Percentiles rank a stretch among this genome's conserved stretches.
phyloP scores from a whole-genome alignment of 35 echinoderm and acorn worm genomes.

The Lytechinus pictus region DNA sequence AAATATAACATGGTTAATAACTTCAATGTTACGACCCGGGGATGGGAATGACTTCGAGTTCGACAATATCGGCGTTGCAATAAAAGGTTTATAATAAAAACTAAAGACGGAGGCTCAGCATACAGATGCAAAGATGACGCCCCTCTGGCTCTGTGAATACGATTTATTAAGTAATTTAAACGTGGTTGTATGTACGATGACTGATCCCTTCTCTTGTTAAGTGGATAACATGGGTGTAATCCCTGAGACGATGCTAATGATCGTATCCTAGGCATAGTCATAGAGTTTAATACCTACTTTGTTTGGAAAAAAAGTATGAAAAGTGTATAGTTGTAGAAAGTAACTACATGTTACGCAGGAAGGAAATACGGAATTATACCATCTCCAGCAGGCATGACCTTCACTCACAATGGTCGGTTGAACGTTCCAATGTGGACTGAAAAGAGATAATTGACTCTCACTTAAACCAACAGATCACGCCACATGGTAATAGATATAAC shows the following conservation, averaged over 20 bases:
- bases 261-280: background rate
- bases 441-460: background rate
- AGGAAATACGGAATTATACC: constrained; percentile 18
- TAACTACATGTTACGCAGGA: background rate
- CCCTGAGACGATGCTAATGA: background rate
- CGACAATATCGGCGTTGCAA: too few species aligned
- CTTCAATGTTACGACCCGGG: too few species aligned
- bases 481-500: background rate
- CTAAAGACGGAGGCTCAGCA: too few species aligned
- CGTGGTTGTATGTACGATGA: background rate
- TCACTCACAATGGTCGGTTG: background rate
- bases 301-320: background rate
- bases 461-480: background rate
- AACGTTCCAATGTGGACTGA: background rate
- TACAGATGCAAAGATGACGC: too few species aligned
- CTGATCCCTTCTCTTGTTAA: background rate
- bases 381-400: background rate
- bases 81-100: too few species aligned
- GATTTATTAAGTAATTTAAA: background rate
- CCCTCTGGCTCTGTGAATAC: background rate
- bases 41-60: too few species aligned
- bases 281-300: background rate
- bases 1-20: too few species aligned
- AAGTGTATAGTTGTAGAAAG: background rate
- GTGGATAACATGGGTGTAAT: background rate